Percentiles rank a stretch among this genome's conserved stretches.
These are phyloP conservation scores for Scylla paramamosain DNA, from an alignment of 1,140 invertebrate genomes.

Conservation along the genomic window DNA sequence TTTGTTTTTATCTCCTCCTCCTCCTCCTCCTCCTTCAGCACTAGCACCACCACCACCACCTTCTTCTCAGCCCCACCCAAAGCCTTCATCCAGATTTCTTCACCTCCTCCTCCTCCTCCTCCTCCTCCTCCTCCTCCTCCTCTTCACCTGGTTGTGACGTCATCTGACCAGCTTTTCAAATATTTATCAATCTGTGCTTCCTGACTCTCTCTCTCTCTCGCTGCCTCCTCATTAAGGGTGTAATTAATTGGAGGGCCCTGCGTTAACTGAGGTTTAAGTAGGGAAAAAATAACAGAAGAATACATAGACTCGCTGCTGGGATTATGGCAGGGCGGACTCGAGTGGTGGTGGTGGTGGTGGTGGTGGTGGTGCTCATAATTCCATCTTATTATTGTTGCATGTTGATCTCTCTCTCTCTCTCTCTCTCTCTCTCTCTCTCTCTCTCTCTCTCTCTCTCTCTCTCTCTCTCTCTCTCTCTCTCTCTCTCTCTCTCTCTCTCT, in stretches of 20 bases:
- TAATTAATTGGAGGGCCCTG: conserved; percentile 13
- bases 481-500: neutral
- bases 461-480: too few relatives aligned
- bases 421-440: too few relatives aligned
- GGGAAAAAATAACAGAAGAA: neutral
- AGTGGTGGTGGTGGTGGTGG: neutral
- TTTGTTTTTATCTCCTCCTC: neutral
- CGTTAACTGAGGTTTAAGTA: conserved; percentile 2
- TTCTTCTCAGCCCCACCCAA: neutral
- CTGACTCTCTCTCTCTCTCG: neutral
- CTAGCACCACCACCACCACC: neutral
- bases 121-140: neutral
- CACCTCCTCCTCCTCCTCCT: neutral
- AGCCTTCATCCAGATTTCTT: neutral
- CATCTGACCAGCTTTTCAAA: neutral
- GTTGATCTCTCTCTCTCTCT: too few relatives aligned
- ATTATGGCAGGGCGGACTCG: neutral
- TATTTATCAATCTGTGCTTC: neutral
- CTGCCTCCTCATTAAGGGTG: conserved; percentile 11
- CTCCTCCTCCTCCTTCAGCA: neutral
- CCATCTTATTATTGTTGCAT: neutral
- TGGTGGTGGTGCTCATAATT: neutral
- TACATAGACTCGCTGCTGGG: neutral
- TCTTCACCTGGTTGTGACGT: neutral
- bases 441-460: too few relatives aligned